A percentile compares a stretch with the other conserved stretches of the same genome.
phyloP scores from a whole-genome alignment of 2,113 vertebrate species.

The Trochalopteron elliotii region DNA sequence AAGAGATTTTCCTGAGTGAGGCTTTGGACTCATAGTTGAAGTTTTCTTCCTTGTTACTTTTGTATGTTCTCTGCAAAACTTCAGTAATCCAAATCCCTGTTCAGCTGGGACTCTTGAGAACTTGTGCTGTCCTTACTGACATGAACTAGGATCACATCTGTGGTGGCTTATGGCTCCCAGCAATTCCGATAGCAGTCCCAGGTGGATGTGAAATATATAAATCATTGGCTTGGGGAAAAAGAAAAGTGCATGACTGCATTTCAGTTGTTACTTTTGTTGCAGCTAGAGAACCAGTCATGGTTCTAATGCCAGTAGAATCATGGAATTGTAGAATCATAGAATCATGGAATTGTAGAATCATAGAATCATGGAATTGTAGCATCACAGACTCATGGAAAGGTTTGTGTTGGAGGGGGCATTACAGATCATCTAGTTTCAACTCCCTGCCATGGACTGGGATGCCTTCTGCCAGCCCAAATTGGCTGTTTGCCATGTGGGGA shows the following conservation, averaged over 20 bases:
- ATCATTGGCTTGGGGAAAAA: background rate
- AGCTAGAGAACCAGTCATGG: background rate
- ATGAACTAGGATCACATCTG: background rate
- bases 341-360: background rate
- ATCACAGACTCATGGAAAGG: background rate
- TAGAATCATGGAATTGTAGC: rapidly evolving
- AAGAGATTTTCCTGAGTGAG: rapidly evolving
- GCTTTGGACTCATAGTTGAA: background rate
- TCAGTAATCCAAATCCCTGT: background rate
- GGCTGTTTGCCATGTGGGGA: background rate
- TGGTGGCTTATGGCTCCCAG: background rate
- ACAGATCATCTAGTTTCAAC: background rate
- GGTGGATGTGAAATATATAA: background rate
- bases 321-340: background rate
- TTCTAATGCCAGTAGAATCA: background rate
- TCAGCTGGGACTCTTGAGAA: background rate
- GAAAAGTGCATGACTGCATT: background rate
- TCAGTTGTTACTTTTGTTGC: background rate
- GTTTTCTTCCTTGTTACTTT: background rate
- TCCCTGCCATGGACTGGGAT: background rate
- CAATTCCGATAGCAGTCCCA: background rate
- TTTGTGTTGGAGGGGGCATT: background rate
- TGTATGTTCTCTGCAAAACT: background rate
- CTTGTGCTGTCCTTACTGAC: background rate
- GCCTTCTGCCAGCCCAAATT: background rate